phyloP scores from a whole-genome alignment of 1,140 invertebrate genomes.

The Drosophila tani region DNA sequence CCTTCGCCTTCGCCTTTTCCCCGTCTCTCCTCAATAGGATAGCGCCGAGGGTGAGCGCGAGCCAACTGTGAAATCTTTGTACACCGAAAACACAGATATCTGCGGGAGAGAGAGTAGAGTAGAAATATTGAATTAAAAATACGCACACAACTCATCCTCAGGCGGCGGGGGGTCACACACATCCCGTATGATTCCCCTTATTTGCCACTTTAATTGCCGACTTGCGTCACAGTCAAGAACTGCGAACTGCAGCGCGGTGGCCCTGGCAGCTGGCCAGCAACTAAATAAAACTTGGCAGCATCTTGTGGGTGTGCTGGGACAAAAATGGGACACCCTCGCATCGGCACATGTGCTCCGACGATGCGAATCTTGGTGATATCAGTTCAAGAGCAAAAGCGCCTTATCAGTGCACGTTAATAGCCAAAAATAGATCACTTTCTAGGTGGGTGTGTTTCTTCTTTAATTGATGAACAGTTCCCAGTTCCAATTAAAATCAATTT shows the following conservation, averaged over 20 bases:
- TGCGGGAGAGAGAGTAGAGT: slow-evolving; percentile 86
- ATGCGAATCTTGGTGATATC: slow-evolving; percentile 37
- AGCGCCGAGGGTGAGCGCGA: slow-evolving; percentile 80
- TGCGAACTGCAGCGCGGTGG: slow-evolving; percentile 48
- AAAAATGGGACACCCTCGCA: slow-evolving; percentile 27
- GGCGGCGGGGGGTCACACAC: background rate
- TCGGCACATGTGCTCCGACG: slow-evolving; percentile 22
- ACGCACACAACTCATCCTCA: slow-evolving; percentile 52
- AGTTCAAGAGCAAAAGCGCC: slow-evolving; percentile 42
- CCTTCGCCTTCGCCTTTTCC: background rate
- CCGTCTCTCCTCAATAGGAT: slow-evolving; percentile 64
- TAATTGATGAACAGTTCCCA: slow-evolving; percentile 21
- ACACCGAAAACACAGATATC: slow-evolving; percentile 96
- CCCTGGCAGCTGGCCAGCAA: slow-evolving; percentile 62
- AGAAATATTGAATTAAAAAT: slow-evolving; percentile 73
- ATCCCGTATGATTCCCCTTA: slow-evolving; percentile 10
- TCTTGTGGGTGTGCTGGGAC: slow-evolving; percentile 38
- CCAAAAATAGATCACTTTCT: slow-evolving; percentile 20
- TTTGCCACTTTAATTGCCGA: slow-evolving; percentile 60
- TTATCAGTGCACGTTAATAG: slow-evolving; percentile 31
- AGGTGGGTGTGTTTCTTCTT: slow-evolving; percentile 23
- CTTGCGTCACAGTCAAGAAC: slow-evolving; percentile 75
- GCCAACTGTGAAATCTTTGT: slow-evolving; percentile 93
- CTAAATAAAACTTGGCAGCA: slow-evolving; percentile 66
- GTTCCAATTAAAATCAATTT: slow-evolving; percentile 21